A percentile compares a stretch with the other conserved stretches of the same genome.
phyloP scores from a whole-genome alignment of 2,113 vertebrate species.

The Atherinomorus stipes region DNA sequence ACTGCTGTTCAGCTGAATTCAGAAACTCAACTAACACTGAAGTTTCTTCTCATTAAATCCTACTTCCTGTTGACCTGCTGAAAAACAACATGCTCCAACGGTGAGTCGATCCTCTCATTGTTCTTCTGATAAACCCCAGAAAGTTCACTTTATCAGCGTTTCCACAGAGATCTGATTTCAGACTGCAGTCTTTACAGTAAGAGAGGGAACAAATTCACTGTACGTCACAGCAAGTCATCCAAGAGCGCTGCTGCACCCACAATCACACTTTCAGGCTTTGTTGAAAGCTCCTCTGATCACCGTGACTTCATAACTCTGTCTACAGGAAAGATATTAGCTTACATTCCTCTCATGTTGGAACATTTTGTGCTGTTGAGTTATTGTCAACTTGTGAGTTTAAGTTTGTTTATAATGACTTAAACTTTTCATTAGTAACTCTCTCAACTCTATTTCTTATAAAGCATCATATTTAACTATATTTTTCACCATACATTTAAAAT shows the following conservation, averaged over 20 bases:
- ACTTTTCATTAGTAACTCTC: too few species aligned
- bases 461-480: too few species aligned
- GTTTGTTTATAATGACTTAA: background rate
- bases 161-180: background rate
- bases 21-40: slow-evolving; percentile 23
- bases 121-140: background rate
- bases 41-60: background rate
- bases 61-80: background rate
- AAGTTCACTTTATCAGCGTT: background rate
- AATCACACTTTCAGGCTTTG: background rate
- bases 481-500: too few species aligned
- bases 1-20: slow-evolving; percentile 25
- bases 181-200: background rate
- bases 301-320: background rate
- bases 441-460: background rate
- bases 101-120: slow-evolving; percentile 46
- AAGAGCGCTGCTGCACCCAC: background rate
- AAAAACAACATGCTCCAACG: slow-evolving; percentile 50
- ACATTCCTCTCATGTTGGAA: too few species aligned
- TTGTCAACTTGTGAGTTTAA: background rate
- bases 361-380: background rate
- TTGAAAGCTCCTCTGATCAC: background rate
- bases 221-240: background rate
- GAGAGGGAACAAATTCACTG: background rate
- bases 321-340: background rate